Percentiles rank a stretch among this genome's conserved stretches.
Conservation (phyloP, 2,888 invertebrate species). For the Acrobasis repandana region DNA sequence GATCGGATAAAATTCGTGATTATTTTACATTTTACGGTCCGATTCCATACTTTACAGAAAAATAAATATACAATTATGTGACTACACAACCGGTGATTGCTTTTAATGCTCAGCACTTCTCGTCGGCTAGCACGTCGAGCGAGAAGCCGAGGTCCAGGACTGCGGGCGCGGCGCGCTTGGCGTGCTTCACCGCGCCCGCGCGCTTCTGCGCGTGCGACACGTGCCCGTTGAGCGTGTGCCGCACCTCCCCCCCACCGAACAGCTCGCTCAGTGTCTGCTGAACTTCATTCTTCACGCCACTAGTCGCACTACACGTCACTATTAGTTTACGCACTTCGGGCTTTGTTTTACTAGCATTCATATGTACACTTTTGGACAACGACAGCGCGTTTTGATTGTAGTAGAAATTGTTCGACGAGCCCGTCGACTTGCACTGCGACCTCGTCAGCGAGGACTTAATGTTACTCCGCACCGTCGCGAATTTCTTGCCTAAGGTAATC, state of each 20-base stretch:
- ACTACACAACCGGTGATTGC: constrained; percentile 74
- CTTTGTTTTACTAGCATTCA: constrained; percentile 70
- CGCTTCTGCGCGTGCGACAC: constrained; percentile 34
- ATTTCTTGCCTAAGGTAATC: constrained; percentile 76
- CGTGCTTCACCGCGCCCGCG: constrained; percentile 42
- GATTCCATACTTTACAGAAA: constrained; percentile 71
- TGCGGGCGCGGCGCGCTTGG: constrained; percentile 53
- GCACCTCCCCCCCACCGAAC: constrained; percentile 52
- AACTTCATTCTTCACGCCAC: constrained; percentile 47
- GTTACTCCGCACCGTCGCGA: constrained; percentile 75
- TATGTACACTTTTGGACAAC: constrained; percentile 71
- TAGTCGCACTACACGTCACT: constrained; percentile 70
- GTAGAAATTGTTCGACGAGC: constrained; percentile 61
- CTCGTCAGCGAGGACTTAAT: constrained; percentile 74
- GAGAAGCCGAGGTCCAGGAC: constrained; percentile 70
- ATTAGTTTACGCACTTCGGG: constrained; percentile 77
- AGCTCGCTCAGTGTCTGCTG: constrained; percentile 63
- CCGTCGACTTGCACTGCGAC: constrained; percentile 61
- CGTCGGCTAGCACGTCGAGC: constrained; percentile 76
- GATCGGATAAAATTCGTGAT: constrained; percentile 65
- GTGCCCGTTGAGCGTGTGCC: constrained; percentile 62
- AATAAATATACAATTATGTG: constrained; percentile 78
- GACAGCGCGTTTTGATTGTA: constrained; percentile 64
- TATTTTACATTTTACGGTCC: constrained; percentile 65
- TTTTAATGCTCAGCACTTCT: constrained; percentile 71